A percentile compares a stretch with the other conserved stretches of the same genome.
These are phyloP conservation scores for Lethenteron reissneri DNA, from an alignment of 2,113 vertebrate genomes.

Conservation along the genomic window DNA sequence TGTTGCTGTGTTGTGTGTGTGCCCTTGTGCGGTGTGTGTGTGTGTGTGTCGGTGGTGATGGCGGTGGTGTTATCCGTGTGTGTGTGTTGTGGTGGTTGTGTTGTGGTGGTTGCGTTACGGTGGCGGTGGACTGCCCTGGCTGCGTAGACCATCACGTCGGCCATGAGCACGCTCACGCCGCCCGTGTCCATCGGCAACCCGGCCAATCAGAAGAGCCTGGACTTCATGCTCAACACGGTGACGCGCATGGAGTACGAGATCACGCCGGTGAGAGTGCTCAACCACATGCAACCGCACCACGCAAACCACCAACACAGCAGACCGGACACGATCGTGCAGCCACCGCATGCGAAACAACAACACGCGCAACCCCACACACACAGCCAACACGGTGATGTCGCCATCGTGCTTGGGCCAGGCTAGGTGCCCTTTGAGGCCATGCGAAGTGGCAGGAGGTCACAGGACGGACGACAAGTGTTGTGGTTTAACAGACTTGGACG, in stretches of 20 bases:
- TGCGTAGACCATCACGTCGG: constrained; percentile 76
- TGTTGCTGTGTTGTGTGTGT: background rate
- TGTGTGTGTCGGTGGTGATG: background rate
- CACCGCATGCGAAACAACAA: too few relatives aligned
- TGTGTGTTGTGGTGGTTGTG: too few relatives aligned
- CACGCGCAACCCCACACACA: too few relatives aligned
- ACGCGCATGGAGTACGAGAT: background rate
- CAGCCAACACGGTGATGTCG: too few relatives aligned
- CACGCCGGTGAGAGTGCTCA: background rate
- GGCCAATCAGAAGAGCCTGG: constrained; percentile 86
- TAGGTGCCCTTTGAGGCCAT: too few relatives aligned
- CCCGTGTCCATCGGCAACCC: constrained; percentile 84
- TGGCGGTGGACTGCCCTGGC: background rate
- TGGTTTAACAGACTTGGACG: too few relatives aligned
- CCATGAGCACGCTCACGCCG: constrained; percentile 98
- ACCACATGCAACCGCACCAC: too few relatives aligned
- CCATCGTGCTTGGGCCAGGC: too few relatives aligned
- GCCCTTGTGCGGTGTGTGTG: background rate
- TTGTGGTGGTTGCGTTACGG: background rate
- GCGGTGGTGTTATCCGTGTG: background rate
- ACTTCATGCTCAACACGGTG: constrained; percentile 37
- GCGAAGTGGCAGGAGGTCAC: too few relatives aligned
- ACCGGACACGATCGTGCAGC: too few relatives aligned
- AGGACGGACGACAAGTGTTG: too few relatives aligned
- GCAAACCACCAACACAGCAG: too few relatives aligned